Conservation (phyloP, 2,888 invertebrate species). For the Euphydryas editha region DNA sequence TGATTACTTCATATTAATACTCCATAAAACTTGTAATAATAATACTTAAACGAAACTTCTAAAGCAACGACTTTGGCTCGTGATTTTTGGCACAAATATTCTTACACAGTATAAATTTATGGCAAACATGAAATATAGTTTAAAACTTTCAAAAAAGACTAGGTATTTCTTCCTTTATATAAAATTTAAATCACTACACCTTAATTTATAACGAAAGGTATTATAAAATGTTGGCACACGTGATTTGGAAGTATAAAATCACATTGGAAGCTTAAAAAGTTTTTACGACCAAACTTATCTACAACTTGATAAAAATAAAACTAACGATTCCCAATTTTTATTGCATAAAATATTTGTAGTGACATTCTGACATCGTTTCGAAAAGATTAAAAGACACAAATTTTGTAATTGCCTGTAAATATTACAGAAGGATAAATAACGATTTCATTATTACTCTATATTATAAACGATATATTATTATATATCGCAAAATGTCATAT, state of each 20-base stretch:
- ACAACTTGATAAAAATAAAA: too few species aligned
- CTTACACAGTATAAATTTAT: not conserved
- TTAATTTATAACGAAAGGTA: not conserved
- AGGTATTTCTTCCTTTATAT: not conserved
- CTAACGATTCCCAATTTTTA: too few species aligned
- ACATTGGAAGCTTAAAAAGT: not conserved
- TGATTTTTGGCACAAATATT: constrained; percentile 3
- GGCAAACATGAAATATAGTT: not conserved
- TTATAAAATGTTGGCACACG: not conserved
- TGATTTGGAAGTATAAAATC: not conserved
- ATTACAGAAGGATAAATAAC: too few species aligned
- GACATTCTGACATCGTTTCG: too few species aligned
- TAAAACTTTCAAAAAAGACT: constrained; percentile 1
- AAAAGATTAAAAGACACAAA: too few species aligned
- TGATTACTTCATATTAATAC: too few species aligned
- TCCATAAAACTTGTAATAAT: too few species aligned
- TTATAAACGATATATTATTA: too few species aligned
- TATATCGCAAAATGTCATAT: too few species aligned
- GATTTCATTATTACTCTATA: too few species aligned
- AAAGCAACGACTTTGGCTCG: not conserved
- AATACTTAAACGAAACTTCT: too few species aligned
- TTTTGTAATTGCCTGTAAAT: too few species aligned
- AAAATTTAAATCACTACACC: not conserved
- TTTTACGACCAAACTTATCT: not conserved
- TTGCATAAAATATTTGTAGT: not conserved